phyloP scores from a whole-genome alignment of 2,888 invertebrate genomes.

The Ametastegia equiseti region DNA sequence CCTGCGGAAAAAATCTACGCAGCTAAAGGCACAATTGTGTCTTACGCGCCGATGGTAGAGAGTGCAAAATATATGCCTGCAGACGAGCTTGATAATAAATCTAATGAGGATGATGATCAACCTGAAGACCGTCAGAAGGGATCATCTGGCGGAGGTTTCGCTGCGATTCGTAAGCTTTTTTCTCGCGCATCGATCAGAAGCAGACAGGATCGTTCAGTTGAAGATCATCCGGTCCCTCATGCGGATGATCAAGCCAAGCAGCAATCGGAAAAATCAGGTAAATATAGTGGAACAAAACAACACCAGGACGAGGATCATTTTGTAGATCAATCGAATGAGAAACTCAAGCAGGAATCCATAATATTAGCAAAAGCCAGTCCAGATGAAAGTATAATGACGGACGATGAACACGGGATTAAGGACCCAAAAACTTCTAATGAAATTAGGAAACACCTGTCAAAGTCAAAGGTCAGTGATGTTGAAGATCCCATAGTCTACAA shows the following conservation, averaged over 20 bases:
- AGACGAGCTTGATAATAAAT: conserved; percentile 6
- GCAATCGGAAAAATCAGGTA: background rate
- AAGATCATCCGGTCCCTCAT: background rate
- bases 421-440: background rate
- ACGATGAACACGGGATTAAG: background rate
- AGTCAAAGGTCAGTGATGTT: background rate
- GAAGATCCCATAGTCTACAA: background rate
- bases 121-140: background rate
- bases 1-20: background rate
- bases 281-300: background rate
- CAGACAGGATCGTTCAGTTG: background rate
- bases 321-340: background rate
- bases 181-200: background rate
- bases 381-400: background rate
- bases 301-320: background rate
- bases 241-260: background rate
- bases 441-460: background rate
- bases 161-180: conserved; percentile 27
- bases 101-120: conserved; percentile 11
- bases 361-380: background rate
- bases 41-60: conserved; percentile 13
- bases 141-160: conserved; percentile 14
- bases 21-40: conserved; percentile 21
- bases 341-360: background rate
- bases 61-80: conserved; percentile 11